Evolutionary conservation across 1,140 invertebrate genomes (phyloP), one percentile per base, ranked within the genome.

Genomic region (Platyscapa corneri): DNA sequence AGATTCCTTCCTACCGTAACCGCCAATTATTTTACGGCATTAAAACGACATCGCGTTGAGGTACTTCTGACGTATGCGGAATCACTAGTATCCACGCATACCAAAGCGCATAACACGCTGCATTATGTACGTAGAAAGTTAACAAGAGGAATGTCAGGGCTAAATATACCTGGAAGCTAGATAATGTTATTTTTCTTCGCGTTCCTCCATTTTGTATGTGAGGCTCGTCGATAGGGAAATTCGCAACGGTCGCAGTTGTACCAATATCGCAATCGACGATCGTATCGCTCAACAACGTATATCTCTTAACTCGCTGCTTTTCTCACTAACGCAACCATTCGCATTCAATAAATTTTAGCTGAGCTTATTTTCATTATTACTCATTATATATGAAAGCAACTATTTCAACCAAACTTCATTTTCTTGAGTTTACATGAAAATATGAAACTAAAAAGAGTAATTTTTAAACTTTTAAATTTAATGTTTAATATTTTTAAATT

Each of bases 111-210:
- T 39, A 79, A 37, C 37, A n/a, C 8, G 34, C 46, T 46, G 77
- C 56, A 30, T 70, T 70, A 70, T 30, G 30, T 49, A 76, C 3
- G n/a, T 76, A 76, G 74, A 77, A 77, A 77, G 75, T 77, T 42
- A 20, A 3, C 46, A 65, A n/a, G 30, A 49, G 79, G 79, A 82
- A 82, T 82, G 42, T 42, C 79, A 82, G 42, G 37, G 65, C 79
- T 37, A 53, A 82, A 82, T 72, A 72, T 82, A 82, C 79, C 32
- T 34, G 79, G 46, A 42, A 72, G 65, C 46, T 30, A 82, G 79
- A 82, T 82, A 82, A 82, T 82, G 79, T 82, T 82, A 82, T 82
- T 82, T 82, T 82, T 82, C 79, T 74, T n/a, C 10, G 64, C 64
- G 64, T 65, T 46, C 60, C 23, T 42, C 78, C 39, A 20, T 16